These are phyloP conservation scores for Nyctereutes procyonoides DNA, from an alignment of 2,113 vertebrate species.

Conservation along the genomic window DNA sequence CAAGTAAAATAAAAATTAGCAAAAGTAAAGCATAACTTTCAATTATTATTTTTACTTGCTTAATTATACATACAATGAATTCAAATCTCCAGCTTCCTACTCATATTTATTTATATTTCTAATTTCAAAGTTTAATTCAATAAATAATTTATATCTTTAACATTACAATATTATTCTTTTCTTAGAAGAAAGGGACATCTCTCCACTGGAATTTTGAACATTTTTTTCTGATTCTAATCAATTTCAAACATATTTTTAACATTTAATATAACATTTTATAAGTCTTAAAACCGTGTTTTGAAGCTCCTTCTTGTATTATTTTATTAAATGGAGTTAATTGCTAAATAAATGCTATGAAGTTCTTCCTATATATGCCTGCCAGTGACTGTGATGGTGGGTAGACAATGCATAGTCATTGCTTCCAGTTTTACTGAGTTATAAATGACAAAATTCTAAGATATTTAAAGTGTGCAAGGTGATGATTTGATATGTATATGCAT, in stretches of 20 bases:
- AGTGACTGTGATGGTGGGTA: neutral
- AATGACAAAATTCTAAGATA: neutral
- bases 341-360: neutral
- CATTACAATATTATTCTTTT: neutral
- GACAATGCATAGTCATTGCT: neutral
- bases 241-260: slow-evolving; percentile 3
- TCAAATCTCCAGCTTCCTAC: neutral
- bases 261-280: neutral
- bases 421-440: neutral
- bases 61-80: neutral
- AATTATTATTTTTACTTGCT: neutral
- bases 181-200: neutral
- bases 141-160: neutral
- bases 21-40: neutral
- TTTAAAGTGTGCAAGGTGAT: neutral
- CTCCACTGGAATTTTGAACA: neutral
- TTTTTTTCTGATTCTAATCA: neutral
- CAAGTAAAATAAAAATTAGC: neutral
- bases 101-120: neutral
- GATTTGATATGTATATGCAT: neutral
- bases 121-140: neutral
- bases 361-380: neutral
- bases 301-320: neutral
- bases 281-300: neutral
- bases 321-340: neutral